Conservation (phyloP, 2,888 invertebrate genomes). For the Drosophila atroscutellata region DNA sequence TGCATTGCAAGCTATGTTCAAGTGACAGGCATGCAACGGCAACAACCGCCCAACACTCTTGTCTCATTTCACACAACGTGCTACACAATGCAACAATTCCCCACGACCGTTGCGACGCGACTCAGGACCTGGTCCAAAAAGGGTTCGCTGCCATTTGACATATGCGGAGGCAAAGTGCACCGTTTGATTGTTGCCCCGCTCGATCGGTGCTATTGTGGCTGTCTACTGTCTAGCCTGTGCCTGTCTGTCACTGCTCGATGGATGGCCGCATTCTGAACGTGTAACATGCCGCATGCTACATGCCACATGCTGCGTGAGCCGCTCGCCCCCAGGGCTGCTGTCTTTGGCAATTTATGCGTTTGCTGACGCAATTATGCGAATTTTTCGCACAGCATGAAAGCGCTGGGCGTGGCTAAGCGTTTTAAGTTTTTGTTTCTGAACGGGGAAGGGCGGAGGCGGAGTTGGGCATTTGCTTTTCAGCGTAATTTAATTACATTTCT, state of each 20-base stretch:
- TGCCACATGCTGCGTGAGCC: conserved; percentile 36
- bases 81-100: conserved; percentile 26
- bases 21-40: conserved; percentile 74
- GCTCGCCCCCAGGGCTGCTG: conserved; percentile 66
- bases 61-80: conserved; percentile 12
- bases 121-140: conserved; percentile 18
- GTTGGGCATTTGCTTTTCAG: conserved; percentile 55
- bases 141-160: conserved; percentile 61
- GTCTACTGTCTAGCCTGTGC: background rate
- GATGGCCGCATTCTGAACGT: conserved; percentile 38
- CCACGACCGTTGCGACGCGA: background rate
- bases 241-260: conserved; percentile 59
- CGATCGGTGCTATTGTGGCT: conserved; percentile 2
- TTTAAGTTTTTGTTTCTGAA: conserved; percentile 65
- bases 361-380: conserved; percentile 81
- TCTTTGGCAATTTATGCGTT: conserved; percentile 80
- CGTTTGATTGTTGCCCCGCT: conserved; percentile 57
- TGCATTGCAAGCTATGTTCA: conserved; percentile 44
- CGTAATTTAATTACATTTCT: conserved; percentile 81
- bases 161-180: conserved; percentile 73
- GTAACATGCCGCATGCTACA: conserved; percentile 44
- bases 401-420: conserved; percentile 73
- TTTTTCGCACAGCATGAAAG: conserved; percentile 69
- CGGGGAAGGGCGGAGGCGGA: background rate
- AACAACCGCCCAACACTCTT: conserved; percentile 14